Conservation (phyloP, 1,140 invertebrate species). For the Ceratitis capitata region DNA sequence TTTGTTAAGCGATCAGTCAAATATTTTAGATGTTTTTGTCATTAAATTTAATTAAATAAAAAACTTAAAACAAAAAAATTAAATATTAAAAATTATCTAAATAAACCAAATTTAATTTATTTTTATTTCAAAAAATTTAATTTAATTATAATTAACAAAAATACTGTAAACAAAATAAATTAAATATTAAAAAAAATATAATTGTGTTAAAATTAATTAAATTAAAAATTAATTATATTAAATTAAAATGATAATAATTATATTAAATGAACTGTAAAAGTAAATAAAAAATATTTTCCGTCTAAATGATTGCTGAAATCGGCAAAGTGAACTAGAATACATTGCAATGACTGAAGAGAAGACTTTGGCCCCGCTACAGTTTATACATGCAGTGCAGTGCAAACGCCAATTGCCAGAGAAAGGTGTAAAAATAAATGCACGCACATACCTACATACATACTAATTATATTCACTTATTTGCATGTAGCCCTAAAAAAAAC, state of each 20-base stretch:
- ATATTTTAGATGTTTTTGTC: too few species aligned
- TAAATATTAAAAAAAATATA: too few species aligned
- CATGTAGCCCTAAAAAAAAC: neutral
- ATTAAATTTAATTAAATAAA: too few species aligned
- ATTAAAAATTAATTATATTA: neutral
- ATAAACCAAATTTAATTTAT: neutral
- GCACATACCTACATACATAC: neutral
- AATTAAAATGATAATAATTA: neutral
- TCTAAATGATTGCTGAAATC: too few species aligned
- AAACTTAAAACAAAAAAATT: neutral
- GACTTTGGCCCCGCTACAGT: neutral
- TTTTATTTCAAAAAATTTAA: too few species aligned
- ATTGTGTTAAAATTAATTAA: too few species aligned
- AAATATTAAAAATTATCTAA: neutral
- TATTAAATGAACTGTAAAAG: neutral
- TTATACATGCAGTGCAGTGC: neutral
- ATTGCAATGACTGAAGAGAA: neutral
- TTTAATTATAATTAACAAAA: too few species aligned
- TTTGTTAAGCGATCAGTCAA: too few species aligned
- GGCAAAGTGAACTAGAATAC: neutral
- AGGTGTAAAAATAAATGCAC: slow-evolving; percentile 12
- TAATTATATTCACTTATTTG: neutral
- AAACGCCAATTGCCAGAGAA: neutral
- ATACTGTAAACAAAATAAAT: too few species aligned
- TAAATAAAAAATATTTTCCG: neutral